phyloP scores from a whole-genome alignment of 2,797 vertebrate species.

The Pithecia hirsuta region DNA sequence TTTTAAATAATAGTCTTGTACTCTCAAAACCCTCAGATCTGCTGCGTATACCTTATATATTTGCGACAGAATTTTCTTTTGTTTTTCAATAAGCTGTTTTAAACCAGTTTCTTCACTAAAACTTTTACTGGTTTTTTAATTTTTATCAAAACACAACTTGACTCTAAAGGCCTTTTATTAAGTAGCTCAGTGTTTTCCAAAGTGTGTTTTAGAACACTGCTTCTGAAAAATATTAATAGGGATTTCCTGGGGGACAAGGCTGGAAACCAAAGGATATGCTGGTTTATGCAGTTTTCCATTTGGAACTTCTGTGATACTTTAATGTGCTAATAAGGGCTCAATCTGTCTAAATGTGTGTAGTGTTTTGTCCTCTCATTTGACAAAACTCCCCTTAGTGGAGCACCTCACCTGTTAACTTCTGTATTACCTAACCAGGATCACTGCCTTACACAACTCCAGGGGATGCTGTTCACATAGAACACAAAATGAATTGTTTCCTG shows the following conservation, averaged over 20 bases:
- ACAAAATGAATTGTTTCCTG: not conserved
- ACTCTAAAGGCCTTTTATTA: not conserved
- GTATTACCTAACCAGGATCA: not conserved
- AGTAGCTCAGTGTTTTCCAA: constrained; percentile 36
- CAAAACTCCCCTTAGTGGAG: not conserved
- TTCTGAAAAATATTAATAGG: constrained; percentile 3
- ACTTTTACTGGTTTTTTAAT: not conserved
- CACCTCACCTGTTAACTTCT: not conserved
- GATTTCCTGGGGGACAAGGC: not conserved
- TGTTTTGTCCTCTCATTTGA: not conserved
- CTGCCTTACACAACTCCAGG: not conserved
- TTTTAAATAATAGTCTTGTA: not conserved
- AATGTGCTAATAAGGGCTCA: not conserved
- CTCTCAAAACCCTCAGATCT: constrained; percentile 8
- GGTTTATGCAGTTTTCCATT: not conserved
- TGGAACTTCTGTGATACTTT: not conserved
- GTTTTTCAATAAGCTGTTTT: constrained; percentile 46
- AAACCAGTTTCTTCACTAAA: constrained; percentile 39
- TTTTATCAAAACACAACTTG: not conserved
- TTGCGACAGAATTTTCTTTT: not conserved
- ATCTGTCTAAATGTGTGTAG: not conserved
- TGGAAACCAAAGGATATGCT: not conserved
- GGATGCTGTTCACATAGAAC: not conserved
- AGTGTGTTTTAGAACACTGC: not conserved
- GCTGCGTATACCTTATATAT: not conserved